Conservation (phyloP, 1,140 invertebrate genomes). For the Lordiphosa stackelbergi region DNA sequence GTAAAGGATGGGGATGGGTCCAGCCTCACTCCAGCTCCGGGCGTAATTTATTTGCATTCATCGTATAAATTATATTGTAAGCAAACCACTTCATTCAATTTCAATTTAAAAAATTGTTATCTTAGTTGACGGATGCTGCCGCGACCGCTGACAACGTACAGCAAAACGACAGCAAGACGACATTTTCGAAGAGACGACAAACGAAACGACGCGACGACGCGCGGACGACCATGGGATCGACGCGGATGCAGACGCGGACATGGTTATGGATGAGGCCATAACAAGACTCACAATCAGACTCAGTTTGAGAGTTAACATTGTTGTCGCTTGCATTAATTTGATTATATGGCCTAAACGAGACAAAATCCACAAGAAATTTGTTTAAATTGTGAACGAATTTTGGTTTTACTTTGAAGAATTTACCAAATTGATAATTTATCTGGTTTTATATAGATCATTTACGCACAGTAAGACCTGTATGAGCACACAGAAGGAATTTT, state of each 20-base stretch:
- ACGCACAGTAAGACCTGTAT: no score
- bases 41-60: slow-evolving; percentile 76
- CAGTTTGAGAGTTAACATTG: no score
- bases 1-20: slow-evolving; percentile 14
- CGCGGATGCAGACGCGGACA: slow-evolving; percentile 5
- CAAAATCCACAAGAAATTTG: no score
- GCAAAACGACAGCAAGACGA: slow-evolving; percentile 56
- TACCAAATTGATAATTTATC: no score
- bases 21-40: slow-evolving; percentile 4
- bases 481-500: no score
- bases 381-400: no score
- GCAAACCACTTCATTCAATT: slow-evolving; percentile 76
- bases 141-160: slow-evolving; percentile 67
- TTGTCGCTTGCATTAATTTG: no score
- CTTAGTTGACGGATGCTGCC: slow-evolving; percentile 72
- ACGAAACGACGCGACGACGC: slow-evolving; percentile 25
- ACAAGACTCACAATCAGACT: no score
- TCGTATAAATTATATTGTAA: slow-evolving; percentile 77
- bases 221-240: slow-evolving; percentile 34
- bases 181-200: slow-evolving; percentile 52
- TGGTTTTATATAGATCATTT: no score
- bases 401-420: no score
- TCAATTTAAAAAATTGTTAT: slow-evolving; percentile 76
- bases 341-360: no score
- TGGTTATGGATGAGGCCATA: slow-evolving; percentile 6